Percentiles rank a stretch among this genome's conserved stretches.
Conservation (phyloP, 2,113 vertebrate genomes). For the Nesoenas mayeri region DNA sequence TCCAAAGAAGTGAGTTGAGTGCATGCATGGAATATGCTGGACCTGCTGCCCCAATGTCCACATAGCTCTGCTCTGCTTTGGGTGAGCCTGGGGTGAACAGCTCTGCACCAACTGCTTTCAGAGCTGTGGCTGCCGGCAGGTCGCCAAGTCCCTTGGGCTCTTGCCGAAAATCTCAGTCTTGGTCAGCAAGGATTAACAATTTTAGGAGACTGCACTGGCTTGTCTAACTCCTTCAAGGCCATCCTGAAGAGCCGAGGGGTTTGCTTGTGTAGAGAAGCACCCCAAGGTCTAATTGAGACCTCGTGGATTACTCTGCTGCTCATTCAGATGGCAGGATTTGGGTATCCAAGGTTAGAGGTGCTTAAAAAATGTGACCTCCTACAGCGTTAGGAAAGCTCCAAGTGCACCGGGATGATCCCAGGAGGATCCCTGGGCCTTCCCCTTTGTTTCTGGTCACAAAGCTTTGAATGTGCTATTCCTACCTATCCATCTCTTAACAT, state of each 20-base stretch:
- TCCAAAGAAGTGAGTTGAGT: background rate
- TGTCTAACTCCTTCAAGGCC: background rate
- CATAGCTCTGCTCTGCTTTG: background rate
- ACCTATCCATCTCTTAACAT: constrained; percentile 35
- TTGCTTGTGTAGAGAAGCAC: background rate
- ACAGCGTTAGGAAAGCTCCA: background rate
- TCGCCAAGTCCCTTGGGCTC: background rate
- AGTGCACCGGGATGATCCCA: background rate
- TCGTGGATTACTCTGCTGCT: background rate
- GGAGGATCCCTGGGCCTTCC: background rate
- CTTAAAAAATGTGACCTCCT: background rate
- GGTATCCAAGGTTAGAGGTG: background rate
- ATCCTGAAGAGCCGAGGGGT: background rate
- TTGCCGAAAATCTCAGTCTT: background rate
- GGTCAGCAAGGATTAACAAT: background rate
- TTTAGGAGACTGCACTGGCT: background rate
- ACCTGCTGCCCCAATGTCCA: background rate
- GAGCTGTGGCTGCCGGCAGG: accelerated
- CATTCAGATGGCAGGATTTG: background rate
- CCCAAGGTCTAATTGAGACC: background rate
- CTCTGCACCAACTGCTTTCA: background rate
- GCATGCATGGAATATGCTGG: background rate
- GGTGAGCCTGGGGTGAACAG: background rate
- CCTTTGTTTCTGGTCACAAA: constrained; percentile 32
- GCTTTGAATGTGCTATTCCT: constrained; percentile 17